These are phyloP conservation scores for Elgaria multicarinata DNA, from an alignment of 2,113 vertebrate genomes.

Conservation along the genomic window DNA sequence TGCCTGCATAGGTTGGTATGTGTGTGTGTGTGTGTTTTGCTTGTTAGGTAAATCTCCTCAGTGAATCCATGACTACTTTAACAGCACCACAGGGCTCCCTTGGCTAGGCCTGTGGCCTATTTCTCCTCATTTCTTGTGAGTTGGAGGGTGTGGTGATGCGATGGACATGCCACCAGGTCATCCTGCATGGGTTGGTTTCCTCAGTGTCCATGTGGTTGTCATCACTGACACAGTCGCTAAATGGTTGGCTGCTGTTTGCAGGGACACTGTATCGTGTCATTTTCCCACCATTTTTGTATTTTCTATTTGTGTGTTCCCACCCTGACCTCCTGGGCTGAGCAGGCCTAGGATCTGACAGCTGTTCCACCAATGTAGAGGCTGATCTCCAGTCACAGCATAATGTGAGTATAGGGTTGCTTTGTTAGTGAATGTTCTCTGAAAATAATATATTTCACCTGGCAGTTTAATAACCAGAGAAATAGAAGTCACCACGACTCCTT, in stretches of 20 bases:
- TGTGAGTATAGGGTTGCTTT: neutral
- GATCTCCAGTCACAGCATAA: neutral
- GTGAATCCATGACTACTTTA: too few relatives aligned
- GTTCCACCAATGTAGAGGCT: too few relatives aligned
- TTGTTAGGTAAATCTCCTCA: too few relatives aligned
- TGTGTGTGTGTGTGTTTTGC: too few relatives aligned
- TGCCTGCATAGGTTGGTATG: too few relatives aligned
- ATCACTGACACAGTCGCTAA: neutral
- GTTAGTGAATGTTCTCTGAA: constrained; percentile 22
- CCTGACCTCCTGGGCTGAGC: neutral
- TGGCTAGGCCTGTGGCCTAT: too few relatives aligned
- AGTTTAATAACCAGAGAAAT: constrained; percentile 39
- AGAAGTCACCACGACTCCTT: constrained; percentile 45
- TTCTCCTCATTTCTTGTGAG: too few relatives aligned
- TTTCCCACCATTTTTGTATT: neutral
- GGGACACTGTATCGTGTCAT: neutral
- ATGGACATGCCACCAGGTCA: too few relatives aligned
- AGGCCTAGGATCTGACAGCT: neutral
- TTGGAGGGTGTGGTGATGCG: too few relatives aligned
- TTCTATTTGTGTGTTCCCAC: neutral
- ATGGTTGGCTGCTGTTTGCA: neutral
- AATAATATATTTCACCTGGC: constrained; percentile 47
- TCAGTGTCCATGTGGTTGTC: neutral
- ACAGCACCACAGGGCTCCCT: too few relatives aligned
- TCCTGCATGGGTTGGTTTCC: too few relatives aligned